phyloP scores from a whole-genome alignment of 2,113 vertebrate genomes.

The Mesitornis unicolor region DNA sequence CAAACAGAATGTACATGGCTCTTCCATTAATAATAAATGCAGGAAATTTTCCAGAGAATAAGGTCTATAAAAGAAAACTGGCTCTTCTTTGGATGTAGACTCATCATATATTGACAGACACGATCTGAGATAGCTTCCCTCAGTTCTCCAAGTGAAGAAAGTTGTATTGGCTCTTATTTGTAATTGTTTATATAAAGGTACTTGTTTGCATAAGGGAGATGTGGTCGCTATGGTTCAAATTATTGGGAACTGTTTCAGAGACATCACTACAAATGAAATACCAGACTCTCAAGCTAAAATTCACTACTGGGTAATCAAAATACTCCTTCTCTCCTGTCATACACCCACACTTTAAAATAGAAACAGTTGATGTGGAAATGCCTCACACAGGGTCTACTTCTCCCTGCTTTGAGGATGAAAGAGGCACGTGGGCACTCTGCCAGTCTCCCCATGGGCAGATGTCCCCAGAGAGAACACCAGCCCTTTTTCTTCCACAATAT shows the following conservation, averaged over 20 bases:
- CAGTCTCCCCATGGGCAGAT: background rate
- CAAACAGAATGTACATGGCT: background rate
- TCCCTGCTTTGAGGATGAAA: background rate
- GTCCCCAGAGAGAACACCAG: background rate
- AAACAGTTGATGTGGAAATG: background rate
- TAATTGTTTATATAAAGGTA: background rate
- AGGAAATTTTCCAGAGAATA: background rate
- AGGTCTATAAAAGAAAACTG: background rate
- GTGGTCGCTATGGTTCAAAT: background rate
- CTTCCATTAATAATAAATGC: background rate
- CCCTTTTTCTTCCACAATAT: background rate
- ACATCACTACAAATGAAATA: background rate
- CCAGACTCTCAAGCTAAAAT: background rate
- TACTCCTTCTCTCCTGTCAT: background rate
- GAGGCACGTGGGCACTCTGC: rapidly evolving
- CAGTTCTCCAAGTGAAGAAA: background rate
- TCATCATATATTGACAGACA: background rate
- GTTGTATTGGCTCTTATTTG: background rate
- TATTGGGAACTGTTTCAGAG: background rate
- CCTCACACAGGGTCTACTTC: background rate
- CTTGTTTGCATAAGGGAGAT: background rate
- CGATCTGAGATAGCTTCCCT: background rate
- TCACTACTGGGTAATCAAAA: background rate
- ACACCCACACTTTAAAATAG: background rate
- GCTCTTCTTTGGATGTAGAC: background rate